These are phyloP conservation scores for Lepidocyrtinus sp. DNA, from an alignment of 2,888 invertebrate species.

Conservation along the genomic window DNA sequence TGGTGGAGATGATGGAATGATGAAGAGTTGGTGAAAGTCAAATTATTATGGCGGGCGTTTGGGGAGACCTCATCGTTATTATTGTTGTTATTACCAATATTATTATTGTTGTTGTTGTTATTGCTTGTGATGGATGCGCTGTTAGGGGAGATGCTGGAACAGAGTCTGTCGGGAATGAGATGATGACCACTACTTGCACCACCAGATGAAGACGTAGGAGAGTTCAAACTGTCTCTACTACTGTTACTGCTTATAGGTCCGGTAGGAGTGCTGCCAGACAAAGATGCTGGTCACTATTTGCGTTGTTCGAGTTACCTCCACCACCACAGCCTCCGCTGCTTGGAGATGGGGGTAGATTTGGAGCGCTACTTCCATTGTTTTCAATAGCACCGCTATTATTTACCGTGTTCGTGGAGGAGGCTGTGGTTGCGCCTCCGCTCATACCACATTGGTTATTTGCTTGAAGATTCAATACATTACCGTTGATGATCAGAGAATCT, in stretches of 20 bases:
- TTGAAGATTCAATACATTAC: neutral
- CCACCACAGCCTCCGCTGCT: too few relatives aligned
- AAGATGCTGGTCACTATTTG: neutral
- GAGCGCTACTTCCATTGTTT: constrained; percentile 4
- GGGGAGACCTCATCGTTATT: neutral
- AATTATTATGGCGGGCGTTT: constrained; percentile 1
- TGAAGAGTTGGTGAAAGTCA: constrained; percentile 23
- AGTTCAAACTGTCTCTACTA: constrained; percentile 34
- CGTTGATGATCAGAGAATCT: neutral
- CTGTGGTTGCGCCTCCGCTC: neutral
- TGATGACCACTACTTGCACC: constrained; percentile 33
- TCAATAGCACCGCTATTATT: neutral
- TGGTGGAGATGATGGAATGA: constrained; percentile 31
- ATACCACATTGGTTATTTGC: neutral
- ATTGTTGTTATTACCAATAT: constrained; percentile 21
- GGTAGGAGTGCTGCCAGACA: constrained; percentile 27
- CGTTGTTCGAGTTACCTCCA: neutral
- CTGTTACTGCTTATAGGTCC: constrained; percentile 41
- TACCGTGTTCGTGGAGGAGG: neutral
- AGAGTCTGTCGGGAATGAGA: constrained; percentile 35
- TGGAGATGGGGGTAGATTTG: neutral
- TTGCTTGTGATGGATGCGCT: constrained; percentile 14
- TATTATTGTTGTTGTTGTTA: constrained; percentile 6
- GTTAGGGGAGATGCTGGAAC: constrained; percentile 33
- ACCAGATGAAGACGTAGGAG: constrained; percentile 27